Percentiles rank a stretch among this genome's conserved stretches.
Evolutionary conservation across 2,797 vertebrate genomes (phyloP).

Genomic region (Gambusia yucatana): DNA sequence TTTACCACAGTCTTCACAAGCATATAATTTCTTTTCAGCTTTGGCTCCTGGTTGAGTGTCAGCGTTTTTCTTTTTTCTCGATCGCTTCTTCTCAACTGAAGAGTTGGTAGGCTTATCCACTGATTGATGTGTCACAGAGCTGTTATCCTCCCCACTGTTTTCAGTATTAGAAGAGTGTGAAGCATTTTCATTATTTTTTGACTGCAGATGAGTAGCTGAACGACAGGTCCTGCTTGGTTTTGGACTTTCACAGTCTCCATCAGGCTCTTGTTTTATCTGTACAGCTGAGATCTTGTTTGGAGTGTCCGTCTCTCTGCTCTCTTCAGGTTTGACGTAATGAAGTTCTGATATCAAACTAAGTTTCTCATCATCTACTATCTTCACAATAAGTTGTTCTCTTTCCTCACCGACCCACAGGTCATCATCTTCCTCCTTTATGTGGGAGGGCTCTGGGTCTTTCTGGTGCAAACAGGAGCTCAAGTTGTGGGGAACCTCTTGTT

Average conservation of each 20-base stretch:
- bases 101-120: neutral
- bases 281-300: neutral
- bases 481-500: neutral
- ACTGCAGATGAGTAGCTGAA: neutral
- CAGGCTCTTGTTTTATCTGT: neutral
- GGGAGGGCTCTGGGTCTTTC: neutral
- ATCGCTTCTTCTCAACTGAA: neutral
- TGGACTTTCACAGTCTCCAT: conserved; percentile 3
- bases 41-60: neutral
- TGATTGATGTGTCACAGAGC: neutral
- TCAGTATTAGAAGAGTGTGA: neutral
- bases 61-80: neutral
- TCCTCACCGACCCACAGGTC: conserved; percentile 2
- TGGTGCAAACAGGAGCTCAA: neutral
- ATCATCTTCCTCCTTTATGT: conserved; percentile 6
- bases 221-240: neutral
- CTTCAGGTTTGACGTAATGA: neutral
- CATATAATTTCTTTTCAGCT: conserved; percentile 1
- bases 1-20: conserved; percentile 7
- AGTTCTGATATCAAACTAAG: neutral
- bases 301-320: neutral
- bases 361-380: conserved; percentile 5
- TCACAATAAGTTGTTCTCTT: conserved; percentile 5
- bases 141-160: neutral
- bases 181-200: neutral